A percentile compares a stretch with the other conserved stretches of the same genome.
Evolutionary conservation across 2,113 vertebrate genomes (phyloP).

Genomic region (Anhinga anhinga): DNA sequence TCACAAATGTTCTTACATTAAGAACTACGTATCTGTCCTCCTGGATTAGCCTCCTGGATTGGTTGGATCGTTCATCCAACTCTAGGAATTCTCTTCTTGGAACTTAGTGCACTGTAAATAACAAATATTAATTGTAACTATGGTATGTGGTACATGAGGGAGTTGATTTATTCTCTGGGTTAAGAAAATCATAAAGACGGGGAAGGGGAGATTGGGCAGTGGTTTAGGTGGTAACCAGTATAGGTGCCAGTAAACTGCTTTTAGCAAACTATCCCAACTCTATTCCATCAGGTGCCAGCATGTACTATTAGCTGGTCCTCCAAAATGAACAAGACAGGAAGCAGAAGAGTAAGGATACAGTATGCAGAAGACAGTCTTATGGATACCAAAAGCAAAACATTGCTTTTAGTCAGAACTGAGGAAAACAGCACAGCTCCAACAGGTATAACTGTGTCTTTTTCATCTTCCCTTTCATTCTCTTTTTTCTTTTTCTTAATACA

Average conservation of each 20-base stretch:
- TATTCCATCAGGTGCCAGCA: neutral
- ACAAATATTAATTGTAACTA: neutral
- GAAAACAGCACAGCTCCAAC: neutral
- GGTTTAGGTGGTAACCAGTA: neutral
- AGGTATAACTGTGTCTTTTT: neutral
- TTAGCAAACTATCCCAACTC: neutral
- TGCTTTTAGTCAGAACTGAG: neutral
- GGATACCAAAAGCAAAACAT: neutral
- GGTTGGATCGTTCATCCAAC: neutral
- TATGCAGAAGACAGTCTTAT: neutral
- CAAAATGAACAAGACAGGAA: neutral
- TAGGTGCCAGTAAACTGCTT: neutral
- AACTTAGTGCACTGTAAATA: neutral
- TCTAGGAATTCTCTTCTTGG: neutral
- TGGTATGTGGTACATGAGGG: neutral
- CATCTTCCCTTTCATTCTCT: neutral
- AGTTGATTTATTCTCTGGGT: neutral
- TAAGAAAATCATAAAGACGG: neutral
- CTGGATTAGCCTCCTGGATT: neutral
- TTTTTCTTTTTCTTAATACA: neutral
- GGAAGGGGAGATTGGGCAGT: neutral
- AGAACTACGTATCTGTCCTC: neutral
- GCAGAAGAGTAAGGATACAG: neutral
- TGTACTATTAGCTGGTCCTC: neutral
- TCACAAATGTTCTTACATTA: neutral